Evolutionary conservation across 2,113 vertebrate genomes (phyloP), one percentile per base, ranked within the genome.

Genomic region (Rana temporaria): DNA sequence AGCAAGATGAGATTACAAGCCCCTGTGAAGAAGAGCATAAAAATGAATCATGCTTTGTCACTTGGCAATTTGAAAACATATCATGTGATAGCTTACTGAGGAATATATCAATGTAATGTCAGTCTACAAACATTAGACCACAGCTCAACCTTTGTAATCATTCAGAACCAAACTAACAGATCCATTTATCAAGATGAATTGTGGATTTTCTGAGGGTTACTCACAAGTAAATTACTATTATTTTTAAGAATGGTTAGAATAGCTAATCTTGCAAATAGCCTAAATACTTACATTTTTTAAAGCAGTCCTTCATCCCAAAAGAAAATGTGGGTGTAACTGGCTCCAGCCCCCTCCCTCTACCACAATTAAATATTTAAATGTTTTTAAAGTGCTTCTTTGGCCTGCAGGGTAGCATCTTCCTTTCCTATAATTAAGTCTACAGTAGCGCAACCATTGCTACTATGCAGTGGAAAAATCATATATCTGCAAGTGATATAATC

Each of bases 21-120:
- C 48, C 24, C 48, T 12, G 42, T 34, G 53, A 79, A 68, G 52
- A 38, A 68, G 52, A 59, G 62, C 30, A 79, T 15, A 34, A 53
- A 52, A 68, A 68, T 79, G 66, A 34, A 79, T 79, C 53, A 68
- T 68, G 63, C 30, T 68, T 26, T 79, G 77, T 79, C 77, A 79
- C 55, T 19, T 20, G 16, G 53, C 64, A 55, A 19, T n/a, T 32
- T 22, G 52, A 79, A 26, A 68, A 79, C 42, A 68, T 55, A 68
- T 67, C 24, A 52, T 53, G 20, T 55, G 57, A 68, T 79, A 52
- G 63, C 63, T 59, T 59, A 75, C 52, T 22, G 77, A 55, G 53
- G 53, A 30, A 68, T 79, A 53, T 56, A 68, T 52, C 30, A 66
- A 68, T 12, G 42, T 8, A 48, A 48, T 48, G 11, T 18, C 52